These are phyloP conservation scores for Sycophila sp. DNA, from an alignment of 1,140 invertebrate species.

Conservation along the genomic window DNA sequence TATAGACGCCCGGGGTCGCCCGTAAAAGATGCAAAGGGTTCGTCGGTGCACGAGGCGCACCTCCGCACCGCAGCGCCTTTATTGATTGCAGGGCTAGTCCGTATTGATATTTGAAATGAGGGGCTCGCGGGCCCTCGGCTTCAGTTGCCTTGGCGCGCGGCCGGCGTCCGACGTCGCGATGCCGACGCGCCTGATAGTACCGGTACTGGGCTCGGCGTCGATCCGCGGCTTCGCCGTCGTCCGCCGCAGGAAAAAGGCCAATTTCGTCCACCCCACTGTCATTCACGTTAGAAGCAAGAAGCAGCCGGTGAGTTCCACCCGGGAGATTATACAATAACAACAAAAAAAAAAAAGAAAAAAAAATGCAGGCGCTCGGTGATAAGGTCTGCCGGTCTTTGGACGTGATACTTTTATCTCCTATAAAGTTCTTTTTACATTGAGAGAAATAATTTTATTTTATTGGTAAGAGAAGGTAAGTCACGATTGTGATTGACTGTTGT, in stretches of 20 bases:
- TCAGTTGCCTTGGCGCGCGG: conserved; percentile 34
- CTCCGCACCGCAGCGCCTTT: background rate
- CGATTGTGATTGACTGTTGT: too few relatives aligned
- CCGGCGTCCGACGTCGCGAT: conserved; percentile 23
- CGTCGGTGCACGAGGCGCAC: background rate
- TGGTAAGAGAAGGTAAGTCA: too few relatives aligned
- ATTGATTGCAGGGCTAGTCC: conserved; percentile 4
- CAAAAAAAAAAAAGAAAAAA: background rate
- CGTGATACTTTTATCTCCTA: too few relatives aligned
- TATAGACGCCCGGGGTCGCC: too few relatives aligned
- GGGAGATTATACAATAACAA: too few relatives aligned
- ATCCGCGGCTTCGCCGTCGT: conserved; percentile 23
- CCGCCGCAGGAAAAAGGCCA: conserved; percentile 5
- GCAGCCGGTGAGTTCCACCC: conserved; percentile 34
- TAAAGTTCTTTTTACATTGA: too few relatives aligned
- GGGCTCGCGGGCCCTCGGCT: background rate
- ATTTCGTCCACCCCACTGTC: background rate
- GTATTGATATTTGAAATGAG: conserved; percentile 37
- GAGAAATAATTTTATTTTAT: too few relatives aligned
- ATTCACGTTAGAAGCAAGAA: conserved; percentile 37
- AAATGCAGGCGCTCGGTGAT: background rate
- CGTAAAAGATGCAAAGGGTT: too few relatives aligned
- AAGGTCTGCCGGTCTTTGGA: too few relatives aligned
- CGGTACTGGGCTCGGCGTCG: conserved; percentile 24
- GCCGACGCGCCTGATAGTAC: conserved; percentile 30